phyloP scores from a whole-genome alignment of 53 echinoderm and acorn worm genomes.

The Glandiceps talaboti region DNA sequence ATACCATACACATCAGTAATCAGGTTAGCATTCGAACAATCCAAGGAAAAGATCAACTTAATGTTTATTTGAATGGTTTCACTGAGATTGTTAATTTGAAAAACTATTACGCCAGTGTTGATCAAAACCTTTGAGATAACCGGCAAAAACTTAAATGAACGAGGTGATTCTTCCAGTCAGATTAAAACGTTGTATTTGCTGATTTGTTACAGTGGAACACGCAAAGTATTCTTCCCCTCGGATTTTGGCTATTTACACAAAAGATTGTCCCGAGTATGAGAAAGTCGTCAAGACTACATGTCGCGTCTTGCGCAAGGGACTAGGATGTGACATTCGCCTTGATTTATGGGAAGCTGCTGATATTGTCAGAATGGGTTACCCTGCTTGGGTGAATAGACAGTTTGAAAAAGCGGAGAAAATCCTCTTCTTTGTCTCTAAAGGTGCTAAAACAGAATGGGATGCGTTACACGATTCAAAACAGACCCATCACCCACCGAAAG shows the following conservation, averaged over 20 bases:
- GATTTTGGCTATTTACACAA: neutral
- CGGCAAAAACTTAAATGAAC: no score
- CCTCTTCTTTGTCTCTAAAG: neutral
- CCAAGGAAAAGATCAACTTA: no score
- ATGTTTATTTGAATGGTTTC: no score
- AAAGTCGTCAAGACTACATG: neutral
- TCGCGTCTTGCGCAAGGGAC: neutral
- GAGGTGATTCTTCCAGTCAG: no score
- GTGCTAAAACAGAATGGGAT: neutral
- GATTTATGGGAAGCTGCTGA: neutral
- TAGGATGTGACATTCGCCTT: neutral
- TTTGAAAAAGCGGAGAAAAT: neutral
- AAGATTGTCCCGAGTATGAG: neutral
- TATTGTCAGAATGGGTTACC: neutral
- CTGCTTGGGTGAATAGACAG: neutral
- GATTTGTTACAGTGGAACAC: no score
- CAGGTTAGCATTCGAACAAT: no score
- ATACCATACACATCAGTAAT: no score
- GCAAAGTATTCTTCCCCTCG: no score
- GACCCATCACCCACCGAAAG: neutral
- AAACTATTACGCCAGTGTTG: no score
- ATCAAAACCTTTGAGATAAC: no score
- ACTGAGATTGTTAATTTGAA: no score
- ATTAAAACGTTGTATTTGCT: no score
- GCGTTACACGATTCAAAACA: neutral